Evolutionary conservation across 2,888 invertebrate genomes (phyloP).

Genomic region (Drosophila buzzatii): DNA sequence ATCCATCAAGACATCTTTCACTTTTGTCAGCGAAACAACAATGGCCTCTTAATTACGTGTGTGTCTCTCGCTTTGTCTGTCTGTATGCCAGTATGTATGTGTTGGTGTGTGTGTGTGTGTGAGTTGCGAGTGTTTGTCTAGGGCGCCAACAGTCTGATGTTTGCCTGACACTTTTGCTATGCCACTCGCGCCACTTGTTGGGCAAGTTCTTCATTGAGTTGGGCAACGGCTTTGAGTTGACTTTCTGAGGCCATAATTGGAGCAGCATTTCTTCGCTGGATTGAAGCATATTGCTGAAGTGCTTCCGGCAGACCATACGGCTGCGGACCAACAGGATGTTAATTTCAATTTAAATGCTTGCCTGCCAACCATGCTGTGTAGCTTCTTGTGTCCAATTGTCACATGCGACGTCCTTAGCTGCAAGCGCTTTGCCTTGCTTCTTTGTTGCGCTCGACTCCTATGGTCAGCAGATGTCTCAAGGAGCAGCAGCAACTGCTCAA

Average conservation of each 20-base stretch:
- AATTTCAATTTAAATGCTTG: slow-evolving; percentile 77
- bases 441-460: slow-evolving; percentile 41
- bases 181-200: slow-evolving; percentile 66
- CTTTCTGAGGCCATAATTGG: slow-evolving; percentile 68
- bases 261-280: slow-evolving; percentile 39
- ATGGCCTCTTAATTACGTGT: slow-evolving; percentile 84
- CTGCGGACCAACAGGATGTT: slow-evolving; percentile 67
- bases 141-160: slow-evolving; percentile 61
- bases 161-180: slow-evolving; percentile 78
- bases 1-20: slow-evolving; percentile 84
- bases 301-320: slow-evolving; percentile 49
- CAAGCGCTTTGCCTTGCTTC: slow-evolving; percentile 41
- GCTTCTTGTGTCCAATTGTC: slow-evolving; percentile 46
- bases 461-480: slow-evolving; percentile 54
- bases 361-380: slow-evolving; percentile 42
- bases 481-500: slow-evolving; percentile 16
- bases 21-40: slow-evolving; percentile 84
- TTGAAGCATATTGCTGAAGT: slow-evolving; percentile 40
- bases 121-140: slow-evolving; percentile 62
- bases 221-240: slow-evolving; percentile 52
- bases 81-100: slow-evolving; percentile 17
- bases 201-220: slow-evolving; percentile 57
- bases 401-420: slow-evolving; percentile 65
- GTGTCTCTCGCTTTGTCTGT: slow-evolving; percentile 50
- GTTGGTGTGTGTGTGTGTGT: neutral